Percentiles rank a stretch among this genome's conserved stretches.
Evolutionary conservation across 2,888 invertebrate species (phyloP).

Genomic region (Litoditis marina): DNA sequence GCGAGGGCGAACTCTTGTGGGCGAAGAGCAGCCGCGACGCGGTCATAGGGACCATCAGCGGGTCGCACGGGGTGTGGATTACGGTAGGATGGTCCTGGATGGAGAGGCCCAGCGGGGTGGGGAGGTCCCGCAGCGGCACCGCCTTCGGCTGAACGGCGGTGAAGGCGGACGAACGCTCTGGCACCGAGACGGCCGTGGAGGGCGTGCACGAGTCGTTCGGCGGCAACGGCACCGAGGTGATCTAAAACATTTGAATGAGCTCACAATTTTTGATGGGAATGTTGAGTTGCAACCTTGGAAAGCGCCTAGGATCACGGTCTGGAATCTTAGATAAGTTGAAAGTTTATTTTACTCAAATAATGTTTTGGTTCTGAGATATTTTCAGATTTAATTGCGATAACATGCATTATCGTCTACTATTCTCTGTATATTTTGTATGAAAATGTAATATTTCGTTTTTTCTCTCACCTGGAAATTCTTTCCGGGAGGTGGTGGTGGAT

Average conservation of each 20-base stretch:
- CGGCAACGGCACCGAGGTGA: slow-evolving; percentile 26
- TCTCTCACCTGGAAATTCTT: slow-evolving; percentile 42
- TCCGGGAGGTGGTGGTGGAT: slow-evolving; percentile 50
- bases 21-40: slow-evolving; percentile 12
- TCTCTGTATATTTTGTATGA: too few species aligned
- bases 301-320: too few species aligned
- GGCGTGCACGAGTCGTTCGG: slow-evolving; percentile 17
- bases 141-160: slow-evolving; percentile 19
- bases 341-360: too few species aligned
- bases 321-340: too few species aligned
- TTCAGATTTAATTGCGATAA: too few species aligned
- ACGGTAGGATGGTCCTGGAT: slow-evolving; percentile 19
- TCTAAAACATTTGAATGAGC: too few species aligned
- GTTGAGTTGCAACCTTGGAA: too few species aligned
- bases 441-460: too few species aligned
- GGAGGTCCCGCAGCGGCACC: slow-evolving; percentile 14
- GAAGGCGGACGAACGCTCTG: slow-evolving; percentile 18
- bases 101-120: slow-evolving; percentile 24
- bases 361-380: too few species aligned
- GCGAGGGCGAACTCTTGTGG: background rate
- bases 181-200: slow-evolving; percentile 7
- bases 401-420: too few species aligned
- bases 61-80: slow-evolving; percentile 11
- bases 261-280: too few species aligned
- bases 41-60: slow-evolving; percentile 7